These are phyloP conservation scores for Micrastur ruficollis DNA, from an alignment of 2,797 vertebrate genomes.

Conservation along the genomic window DNA sequence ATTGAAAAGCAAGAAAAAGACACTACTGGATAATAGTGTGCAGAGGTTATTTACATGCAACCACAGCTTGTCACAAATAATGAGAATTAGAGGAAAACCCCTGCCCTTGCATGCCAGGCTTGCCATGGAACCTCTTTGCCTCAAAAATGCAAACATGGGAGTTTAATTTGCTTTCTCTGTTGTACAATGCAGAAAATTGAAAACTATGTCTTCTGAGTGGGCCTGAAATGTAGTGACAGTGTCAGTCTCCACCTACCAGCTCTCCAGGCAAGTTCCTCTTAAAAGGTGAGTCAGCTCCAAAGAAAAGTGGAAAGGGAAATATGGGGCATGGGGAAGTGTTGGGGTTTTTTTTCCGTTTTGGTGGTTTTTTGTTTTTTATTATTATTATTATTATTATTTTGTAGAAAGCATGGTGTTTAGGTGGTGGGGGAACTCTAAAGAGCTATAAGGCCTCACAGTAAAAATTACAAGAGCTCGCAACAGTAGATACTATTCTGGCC, in stretches of 20 bases:
- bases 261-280: not conserved
- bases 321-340: not conserved
- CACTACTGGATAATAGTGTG: conserved; percentile 24
- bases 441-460: not conserved
- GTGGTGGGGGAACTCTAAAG: not conserved
- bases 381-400: not conserved
- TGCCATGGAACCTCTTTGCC: not conserved
- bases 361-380: not conserved
- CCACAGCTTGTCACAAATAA: conserved; percentile 32
- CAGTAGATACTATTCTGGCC: not conserved
- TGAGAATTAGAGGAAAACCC: conserved; percentile 27
- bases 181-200: not conserved
- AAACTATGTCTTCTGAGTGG: not conserved
- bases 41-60: conserved; percentile 32
- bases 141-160: not conserved
- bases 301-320: not conserved
- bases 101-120: not conserved
- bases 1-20: conserved; percentile 54
- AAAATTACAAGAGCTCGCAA: not conserved
- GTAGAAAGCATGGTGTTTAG: not conserved
- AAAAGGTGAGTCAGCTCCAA: not conserved
- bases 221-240: not conserved
- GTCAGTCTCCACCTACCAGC: not conserved
- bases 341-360: too few relatives aligned
- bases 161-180: not conserved